Evolutionary conservation across 2,888 invertebrate species (phyloP).

Genomic region (Actias luna): DNA sequence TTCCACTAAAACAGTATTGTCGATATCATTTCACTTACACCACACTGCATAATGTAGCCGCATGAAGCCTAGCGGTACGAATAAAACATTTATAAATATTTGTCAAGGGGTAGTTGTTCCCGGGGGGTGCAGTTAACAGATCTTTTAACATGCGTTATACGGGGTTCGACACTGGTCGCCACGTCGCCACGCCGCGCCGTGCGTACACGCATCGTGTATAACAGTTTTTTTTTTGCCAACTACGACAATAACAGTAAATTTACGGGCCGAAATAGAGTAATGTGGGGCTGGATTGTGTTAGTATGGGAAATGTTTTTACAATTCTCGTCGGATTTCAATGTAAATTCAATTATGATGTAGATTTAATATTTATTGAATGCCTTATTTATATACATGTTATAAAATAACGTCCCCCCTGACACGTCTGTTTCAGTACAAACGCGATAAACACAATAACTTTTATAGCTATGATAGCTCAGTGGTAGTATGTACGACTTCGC

Average conservation of each 20-base stretch:
- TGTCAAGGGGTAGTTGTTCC: conserved; percentile 60
- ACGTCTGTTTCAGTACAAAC: no score
- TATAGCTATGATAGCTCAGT: no score
- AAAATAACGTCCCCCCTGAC: no score
- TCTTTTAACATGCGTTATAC: conserved; percentile 30
- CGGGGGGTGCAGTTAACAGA: conserved; percentile 33
- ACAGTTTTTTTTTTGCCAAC: conserved; percentile 11
- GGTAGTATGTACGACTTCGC: no score
- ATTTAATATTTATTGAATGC: neutral
- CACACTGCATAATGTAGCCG: conserved; percentile 13
- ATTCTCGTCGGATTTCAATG: neutral
- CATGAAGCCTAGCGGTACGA: conserved; percentile 56
- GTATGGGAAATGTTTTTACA: conserved; percentile 9
- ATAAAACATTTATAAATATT: conserved; percentile 81
- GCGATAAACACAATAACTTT: no score
- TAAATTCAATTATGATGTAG: conserved; percentile 1
- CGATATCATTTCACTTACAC: conserved; percentile 11
- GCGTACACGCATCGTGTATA: conserved; percentile 32
- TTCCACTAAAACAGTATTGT: no score
- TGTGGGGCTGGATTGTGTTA: conserved; percentile 1
- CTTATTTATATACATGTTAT: no score
- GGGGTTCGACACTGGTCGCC: conserved; percentile 22
- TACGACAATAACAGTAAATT: conserved; percentile 14
- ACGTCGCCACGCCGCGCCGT: no score
- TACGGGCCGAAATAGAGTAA: conserved; percentile 11